Percentiles rank a stretch among this genome's conserved stretches.
Conservation (phyloP, 1,140 invertebrate genomes). For the Babylonia areolata region DNA sequence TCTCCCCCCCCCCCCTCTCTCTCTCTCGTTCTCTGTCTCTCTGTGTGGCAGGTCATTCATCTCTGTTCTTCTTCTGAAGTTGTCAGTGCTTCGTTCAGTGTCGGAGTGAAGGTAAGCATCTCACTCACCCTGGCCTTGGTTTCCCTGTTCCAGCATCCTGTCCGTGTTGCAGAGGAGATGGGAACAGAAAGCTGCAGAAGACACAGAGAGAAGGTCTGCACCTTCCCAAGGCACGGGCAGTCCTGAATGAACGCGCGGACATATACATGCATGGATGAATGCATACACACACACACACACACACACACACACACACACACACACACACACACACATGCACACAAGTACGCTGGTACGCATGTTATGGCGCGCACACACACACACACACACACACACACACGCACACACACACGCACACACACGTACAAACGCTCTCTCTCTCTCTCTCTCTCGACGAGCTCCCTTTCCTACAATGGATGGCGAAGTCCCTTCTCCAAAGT, state of each 20-base stretch:
- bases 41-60: not conserved
- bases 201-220: not conserved
- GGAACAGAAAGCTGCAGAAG: not conserved
- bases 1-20: too few species aligned
- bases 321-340: conserved; percentile 2
- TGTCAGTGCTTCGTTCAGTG: too few species aligned
- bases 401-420: conserved; percentile 2
- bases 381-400: not conserved
- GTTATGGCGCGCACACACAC: not conserved
- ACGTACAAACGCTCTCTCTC: not conserved
- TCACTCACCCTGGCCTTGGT: too few species aligned
- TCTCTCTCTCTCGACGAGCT: too few species aligned
- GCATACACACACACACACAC: not conserved
- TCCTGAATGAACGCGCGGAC: not conserved
- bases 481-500: too few species aligned
- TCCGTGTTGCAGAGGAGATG: not conserved
- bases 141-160: not conserved
- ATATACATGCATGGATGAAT: not conserved
- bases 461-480: too few species aligned
- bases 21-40: not conserved
- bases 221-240: not conserved
- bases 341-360: not conserved
- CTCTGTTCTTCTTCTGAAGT: too few species aligned
- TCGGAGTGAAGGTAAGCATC: too few species aligned
- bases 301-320: not conserved